Percentiles rank a stretch among this genome's conserved stretches.
phyloP scores from a whole-genome alignment of 1,140 invertebrate species.

The Cataglyphis hispanica region DNA sequence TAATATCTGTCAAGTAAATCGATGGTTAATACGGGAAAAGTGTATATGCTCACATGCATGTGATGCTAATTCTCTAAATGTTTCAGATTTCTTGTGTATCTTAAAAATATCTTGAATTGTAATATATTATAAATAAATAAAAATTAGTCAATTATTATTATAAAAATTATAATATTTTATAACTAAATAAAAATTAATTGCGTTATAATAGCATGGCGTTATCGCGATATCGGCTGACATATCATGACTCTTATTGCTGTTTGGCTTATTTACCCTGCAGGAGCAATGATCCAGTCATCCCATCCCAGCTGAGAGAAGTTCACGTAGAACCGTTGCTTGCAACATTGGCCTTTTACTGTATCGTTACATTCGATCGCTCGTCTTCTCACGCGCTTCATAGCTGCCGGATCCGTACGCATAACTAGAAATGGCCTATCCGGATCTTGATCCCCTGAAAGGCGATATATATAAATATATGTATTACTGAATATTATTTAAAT shows the following conservation, averaged over 20 bases:
- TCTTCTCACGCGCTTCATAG: slow-evolving; percentile 90
- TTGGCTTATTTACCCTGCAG: slow-evolving; percentile 87
- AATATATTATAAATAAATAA: too few relatives aligned
- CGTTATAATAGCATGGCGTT: too few relatives aligned
- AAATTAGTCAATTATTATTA: too few relatives aligned
- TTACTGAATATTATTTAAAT: not conserved
- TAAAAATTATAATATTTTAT: too few relatives aligned
- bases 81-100: not conserved
- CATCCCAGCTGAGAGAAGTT: slow-evolving; percentile 96
- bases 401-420: slow-evolving; percentile 91
- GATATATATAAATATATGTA: not conserved
- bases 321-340: slow-evolving; percentile 96
- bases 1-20: slow-evolving; percentile 89
- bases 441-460: slow-evolving; percentile 83
- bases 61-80: not conserved
- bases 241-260: not conserved
- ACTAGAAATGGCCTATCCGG: slow-evolving; percentile 94
- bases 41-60: not conserved
- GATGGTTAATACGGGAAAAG: not conserved
- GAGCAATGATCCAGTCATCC: slow-evolving; percentile 98
- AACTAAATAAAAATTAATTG: too few relatives aligned
- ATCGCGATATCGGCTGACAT: too few relatives aligned
- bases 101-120: not conserved
- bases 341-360: slow-evolving; percentile 93
- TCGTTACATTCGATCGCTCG: slow-evolving; percentile 93